A percentile compares a stretch with the other conserved stretches of the same genome.
phyloP scores from a whole-genome alignment of 2,888 invertebrate genomes.

The Cheiracanthium punctorium region DNA sequence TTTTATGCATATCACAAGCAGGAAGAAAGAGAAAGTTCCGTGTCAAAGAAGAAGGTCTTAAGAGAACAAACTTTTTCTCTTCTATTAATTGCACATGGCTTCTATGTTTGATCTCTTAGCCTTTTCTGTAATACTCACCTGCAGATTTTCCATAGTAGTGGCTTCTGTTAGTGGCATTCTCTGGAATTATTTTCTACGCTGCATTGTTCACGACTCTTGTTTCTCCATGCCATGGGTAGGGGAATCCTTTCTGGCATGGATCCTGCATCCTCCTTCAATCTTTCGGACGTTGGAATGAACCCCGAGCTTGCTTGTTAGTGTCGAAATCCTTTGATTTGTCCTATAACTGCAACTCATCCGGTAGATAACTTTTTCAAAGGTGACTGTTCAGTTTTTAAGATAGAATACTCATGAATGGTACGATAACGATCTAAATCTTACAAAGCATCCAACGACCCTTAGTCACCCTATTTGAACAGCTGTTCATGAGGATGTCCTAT shows the following conservation, averaged over 20 bases:
- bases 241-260: too few relatives aligned
- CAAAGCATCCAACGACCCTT: constrained; percentile 49
- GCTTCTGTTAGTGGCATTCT: constrained; percentile 56
- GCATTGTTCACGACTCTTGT: constrained; percentile 40
- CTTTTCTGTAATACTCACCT: constrained; percentile 60
- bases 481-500: constrained; percentile 35
- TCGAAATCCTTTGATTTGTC: background rate
- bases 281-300: background rate
- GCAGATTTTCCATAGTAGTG: constrained; percentile 44
- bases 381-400: constrained; percentile 54
- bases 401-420: constrained; percentile 32
- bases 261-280: background rate
- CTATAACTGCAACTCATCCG: constrained; percentile 26
- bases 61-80: constrained; percentile 31
- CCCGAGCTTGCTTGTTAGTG: background rate
- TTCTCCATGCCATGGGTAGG: constrained; percentile 30
- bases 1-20: constrained; percentile 61
- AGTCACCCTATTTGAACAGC: constrained; percentile 27
- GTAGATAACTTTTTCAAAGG: constrained; percentile 35
- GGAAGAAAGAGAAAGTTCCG: constrained; percentile 14
- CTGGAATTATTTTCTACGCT: constrained; percentile 29
- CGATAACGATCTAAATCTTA: constrained; percentile 46
- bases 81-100: constrained; percentile 52
- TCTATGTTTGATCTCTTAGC: constrained; percentile 58
- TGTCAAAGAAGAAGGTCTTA: background rate